A percentile compares a stretch with the other conserved stretches of the same genome.
Conservation (phyloP, 2,888 invertebrate genomes). For the Taenaris catops region DNA sequence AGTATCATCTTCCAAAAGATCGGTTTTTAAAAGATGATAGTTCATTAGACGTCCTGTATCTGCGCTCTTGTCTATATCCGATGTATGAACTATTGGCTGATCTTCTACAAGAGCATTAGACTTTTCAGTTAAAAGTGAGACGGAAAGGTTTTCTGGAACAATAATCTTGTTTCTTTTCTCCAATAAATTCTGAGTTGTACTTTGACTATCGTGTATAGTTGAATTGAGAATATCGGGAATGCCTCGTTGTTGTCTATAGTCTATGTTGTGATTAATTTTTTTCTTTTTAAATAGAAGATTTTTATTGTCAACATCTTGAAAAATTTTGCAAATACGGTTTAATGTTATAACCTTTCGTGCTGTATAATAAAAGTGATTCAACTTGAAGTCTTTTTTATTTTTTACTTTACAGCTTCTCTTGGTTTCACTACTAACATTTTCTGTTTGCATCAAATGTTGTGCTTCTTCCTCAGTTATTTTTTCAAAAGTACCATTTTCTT, state of each 20-base stretch:
- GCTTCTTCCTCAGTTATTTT: slow-evolving; percentile 69
- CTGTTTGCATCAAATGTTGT: slow-evolving; percentile 51
- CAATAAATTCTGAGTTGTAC: slow-evolving; percentile 37
- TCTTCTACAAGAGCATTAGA: slow-evolving; percentile 22
- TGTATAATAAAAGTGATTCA: slow-evolving; percentile 42
- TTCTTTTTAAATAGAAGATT: slow-evolving; percentile 12
- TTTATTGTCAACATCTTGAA: slow-evolving; percentile 36
- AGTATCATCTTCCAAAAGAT: slow-evolving; percentile 38
- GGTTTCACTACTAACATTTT: slow-evolving; percentile 27
- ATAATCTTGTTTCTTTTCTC: slow-evolving; percentile 52
- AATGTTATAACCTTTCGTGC: slow-evolving; percentile 49
- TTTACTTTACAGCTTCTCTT: not conserved
- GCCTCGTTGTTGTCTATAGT: slow-evolving; percentile 38
- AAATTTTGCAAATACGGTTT: slow-evolving; percentile 48
- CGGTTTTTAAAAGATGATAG: slow-evolving; percentile 32
- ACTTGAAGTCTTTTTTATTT: slow-evolving; percentile 14
- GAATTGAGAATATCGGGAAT: slow-evolving; percentile 73
- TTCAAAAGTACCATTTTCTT: slow-evolving; percentile 70
- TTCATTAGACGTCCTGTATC: slow-evolving; percentile 34
- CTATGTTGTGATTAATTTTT: slow-evolving; percentile 9
- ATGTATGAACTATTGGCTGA: not conserved
- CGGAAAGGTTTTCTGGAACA: slow-evolving; percentile 59
- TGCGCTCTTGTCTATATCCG: slow-evolving; percentile 11
- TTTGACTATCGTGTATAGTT: slow-evolving; percentile 47
- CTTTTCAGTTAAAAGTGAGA: slow-evolving; percentile 55